Base-by-base conservation (phyloP, 2,113 vertebrate genomes). In the Zeus faber region DNA sequence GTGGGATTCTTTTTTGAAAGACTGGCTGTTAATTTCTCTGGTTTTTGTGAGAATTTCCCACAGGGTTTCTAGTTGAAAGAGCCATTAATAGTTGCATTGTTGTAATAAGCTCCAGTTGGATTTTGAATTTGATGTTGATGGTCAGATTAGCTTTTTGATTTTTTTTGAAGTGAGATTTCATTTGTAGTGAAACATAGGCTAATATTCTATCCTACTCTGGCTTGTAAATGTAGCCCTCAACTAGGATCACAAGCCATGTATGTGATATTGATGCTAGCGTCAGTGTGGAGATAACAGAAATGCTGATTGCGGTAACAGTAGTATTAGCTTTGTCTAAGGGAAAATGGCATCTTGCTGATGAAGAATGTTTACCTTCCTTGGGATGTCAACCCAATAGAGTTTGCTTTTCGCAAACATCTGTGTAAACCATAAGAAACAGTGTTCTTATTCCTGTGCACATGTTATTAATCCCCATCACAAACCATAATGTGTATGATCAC, bases 321-420 rank as follows among this genome's bases (percentile, higher is more conserved):
- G 52, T 45, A 73, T 58, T 63, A 60, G 24, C 49, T 43, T 25
- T 39, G 23, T 11, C 64, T 31, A 61, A 26, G 62, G 51, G 43
- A 55, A 66, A 58, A 54, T 45, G 18, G 39, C 23, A 44, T 62
- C 65, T 54, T 77, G 61, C 56, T 67, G 54, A 49, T 76, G 49
- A 69, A 31, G 23, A 41, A 60, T 45, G 5, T 65, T 72, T 74
- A 7, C 20, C 29, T 3, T 49, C 24, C 17, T n/a, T 35, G 13
- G 43, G 22, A 45, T 61, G 17, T 66, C 52, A n/a, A 37, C 65
- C 24, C 64, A 58, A 66, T 54, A 8, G 3, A 58, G 21, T 18
- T 37, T 26, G 16, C 21, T 6, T 47, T 2, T 35, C 56, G n/a
- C 37, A 3, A 7, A 4, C 1, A 7, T n/a, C 17, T n/a, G 11